Base-by-base conservation (phyloP, 2,113 vertebrate genomes). In the Herpailurus yagouaroundi region DNA sequence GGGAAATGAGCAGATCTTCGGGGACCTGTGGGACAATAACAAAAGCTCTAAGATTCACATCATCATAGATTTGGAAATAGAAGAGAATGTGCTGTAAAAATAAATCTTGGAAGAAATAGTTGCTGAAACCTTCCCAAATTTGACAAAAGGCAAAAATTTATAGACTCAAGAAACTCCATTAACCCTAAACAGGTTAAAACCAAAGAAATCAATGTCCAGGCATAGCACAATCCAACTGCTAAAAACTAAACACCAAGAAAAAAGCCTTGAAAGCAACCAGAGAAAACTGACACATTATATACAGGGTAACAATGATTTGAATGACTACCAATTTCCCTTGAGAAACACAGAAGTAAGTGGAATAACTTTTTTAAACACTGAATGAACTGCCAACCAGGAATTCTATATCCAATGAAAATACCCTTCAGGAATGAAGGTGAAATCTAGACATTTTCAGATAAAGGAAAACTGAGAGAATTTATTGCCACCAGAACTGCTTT, bases 401-500 rank as follows among this genome's bases (percentile, higher is more conserved):
- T 74, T 82, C 48, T 38, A 50, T 38, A 63, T 31, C 60, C 89
- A 80, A 15, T 69, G 38, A 63, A 86, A 71, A 38, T 66, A 45
- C 74, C 45, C 45, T 92, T 66, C 6, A 82, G 76, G n/a, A 88
- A 64, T 41, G 27, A 88, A 94, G 31, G 25, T 52, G 25, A 94
- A 50, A 76, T 50, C n/a, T 86, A 92, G 31, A 60, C 79, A 89
- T 89, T 90, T 92, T 69, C 90, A 96, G 80, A 52, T 80, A 71
- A 88, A 89, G 29, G n/a, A 82, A 92, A 81, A 68, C 9, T 71
- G 66, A 90, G 15, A 91, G 76, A 77, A 74, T 21, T 29, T 60
- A 50, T 66, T 63, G 29, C 73, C 86, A 52, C 33, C 45, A 95
- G 48, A 60, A 77, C 33, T 64, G 1, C 27, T 63, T 21, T 80